Evolutionary conservation across 2,797 vertebrate genomes (phyloP), one percentile per base, ranked within the genome.

Genomic region (Platyrinchus mystaceus): DNA sequence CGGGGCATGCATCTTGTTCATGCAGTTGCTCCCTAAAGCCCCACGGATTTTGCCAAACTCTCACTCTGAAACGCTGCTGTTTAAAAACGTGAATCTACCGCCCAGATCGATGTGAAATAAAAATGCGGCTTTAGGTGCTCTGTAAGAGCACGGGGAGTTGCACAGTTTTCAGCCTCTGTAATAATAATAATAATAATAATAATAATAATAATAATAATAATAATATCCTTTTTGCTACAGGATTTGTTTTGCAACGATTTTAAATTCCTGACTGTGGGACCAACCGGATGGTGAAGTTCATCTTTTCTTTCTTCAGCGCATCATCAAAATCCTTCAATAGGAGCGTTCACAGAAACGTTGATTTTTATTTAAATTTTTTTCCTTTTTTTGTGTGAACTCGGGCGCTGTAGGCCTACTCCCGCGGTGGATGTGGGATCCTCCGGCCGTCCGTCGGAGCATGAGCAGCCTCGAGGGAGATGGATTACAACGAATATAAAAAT

Each of bases 121-220:
- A 37, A 52, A 10, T 1, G 41, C 0, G 1, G 5, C 6, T 37
- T 74, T 59, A 23, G 6, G 7, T 32, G 24, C 16, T 43, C 9
- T 62, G 10, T 20, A 6, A n/a, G 9, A 46, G 10, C n/a, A 6
- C 27, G 4, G 24, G 30, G 20, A 71, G 46, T 46, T 0, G 26
- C 37, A 15, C 13, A 4, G 12, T 52, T 37, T 68, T 76, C 75
- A 27, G 46, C 28, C 12, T 5, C 11, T 26, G 12, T 30, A 50
- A 27, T 12, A 7, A 7, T 3, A 27, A n/a, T 24, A 24, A n/a
- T 43, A 32, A 32, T 14, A 23, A 24, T n/a, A 44, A 15, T n/a
- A 58, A 24, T 16, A 58, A 15, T 14, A 21, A 44, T 12, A 44
- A 41, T 14, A 30, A 32, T 10, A 20, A 28, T 9, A 49, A 27